Percentiles rank a stretch among this genome's conserved stretches.
Conservation (phyloP, 2,113 vertebrate genomes). For the sheep (Ovis aries) region DNA sequence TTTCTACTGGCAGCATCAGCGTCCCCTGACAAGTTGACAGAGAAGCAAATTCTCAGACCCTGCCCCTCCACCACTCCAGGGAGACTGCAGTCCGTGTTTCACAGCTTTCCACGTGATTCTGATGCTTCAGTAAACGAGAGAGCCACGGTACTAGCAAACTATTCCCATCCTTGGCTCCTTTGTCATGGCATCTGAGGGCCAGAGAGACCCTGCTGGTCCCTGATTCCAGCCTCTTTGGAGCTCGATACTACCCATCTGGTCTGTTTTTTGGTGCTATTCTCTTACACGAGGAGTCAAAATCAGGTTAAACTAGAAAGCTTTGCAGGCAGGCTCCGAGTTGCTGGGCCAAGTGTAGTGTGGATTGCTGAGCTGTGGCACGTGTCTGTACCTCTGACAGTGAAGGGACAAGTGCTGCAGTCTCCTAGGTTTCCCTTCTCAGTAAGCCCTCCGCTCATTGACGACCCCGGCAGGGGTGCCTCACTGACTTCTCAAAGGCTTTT, state of each 20-base stretch:
- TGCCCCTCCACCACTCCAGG: no score
- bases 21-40: neutral
- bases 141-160: neutral
- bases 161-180: neutral
- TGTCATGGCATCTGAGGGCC: neutral
- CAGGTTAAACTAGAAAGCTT: neutral
- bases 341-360: fast-evolving
- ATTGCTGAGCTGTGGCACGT: neutral
- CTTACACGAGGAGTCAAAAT: neutral
- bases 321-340: neutral
- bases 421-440: neutral
- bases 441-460: neutral
- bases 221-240: neutral
- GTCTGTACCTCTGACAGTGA: neutral
- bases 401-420: neutral
- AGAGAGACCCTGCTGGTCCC: neutral
- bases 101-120: neutral
- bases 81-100: neutral
- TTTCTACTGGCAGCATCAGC: neutral
- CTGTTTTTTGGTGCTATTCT: neutral
- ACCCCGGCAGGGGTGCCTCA: neutral
- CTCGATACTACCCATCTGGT: neutral
- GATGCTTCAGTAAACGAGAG: neutral
- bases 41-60: neutral
- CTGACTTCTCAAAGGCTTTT: neutral